Percentiles rank a stretch among this genome's conserved stretches.
These are phyloP conservation scores for Neoitamus cyanurus DNA, from an alignment of 2,888 invertebrate genomes.

Conservation along the genomic window DNA sequence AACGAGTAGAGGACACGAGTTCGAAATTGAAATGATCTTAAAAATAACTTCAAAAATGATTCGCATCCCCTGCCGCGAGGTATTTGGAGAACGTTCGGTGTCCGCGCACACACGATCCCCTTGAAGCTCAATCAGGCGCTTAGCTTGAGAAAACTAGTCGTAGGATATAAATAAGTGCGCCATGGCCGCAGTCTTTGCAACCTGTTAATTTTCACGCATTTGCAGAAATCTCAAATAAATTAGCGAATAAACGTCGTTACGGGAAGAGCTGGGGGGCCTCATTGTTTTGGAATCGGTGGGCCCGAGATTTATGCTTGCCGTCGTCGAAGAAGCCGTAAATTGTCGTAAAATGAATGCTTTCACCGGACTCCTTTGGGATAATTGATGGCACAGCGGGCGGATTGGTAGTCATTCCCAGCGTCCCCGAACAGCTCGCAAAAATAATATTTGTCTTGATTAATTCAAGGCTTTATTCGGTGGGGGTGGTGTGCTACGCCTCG, in stretches of 20 bases:
- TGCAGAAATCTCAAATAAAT: neutral
- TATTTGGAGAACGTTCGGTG: neutral
- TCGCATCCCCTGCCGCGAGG: neutral
- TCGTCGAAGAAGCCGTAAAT: neutral
- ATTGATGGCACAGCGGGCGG: neutral
- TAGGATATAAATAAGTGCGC: neutral
- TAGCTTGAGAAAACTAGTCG: neutral
- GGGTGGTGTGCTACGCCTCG: neutral
- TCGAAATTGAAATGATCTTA: neutral
- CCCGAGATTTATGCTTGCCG: neutral
- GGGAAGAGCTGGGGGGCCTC: neutral
- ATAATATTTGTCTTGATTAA: neutral
- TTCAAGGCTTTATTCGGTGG: neutral
- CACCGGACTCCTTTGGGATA: neutral
- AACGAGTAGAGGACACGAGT: neutral
- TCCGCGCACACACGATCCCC: neutral
- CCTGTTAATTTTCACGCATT: neutral
- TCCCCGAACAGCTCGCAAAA: neutral
- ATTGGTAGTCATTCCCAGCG: neutral
- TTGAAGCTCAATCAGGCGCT: neutral
- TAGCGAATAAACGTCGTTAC: neutral
- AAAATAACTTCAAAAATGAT: neutral
- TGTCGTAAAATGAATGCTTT: neutral
- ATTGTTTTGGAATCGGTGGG: neutral
- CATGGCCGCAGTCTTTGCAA: neutral